phyloP scores from a whole-genome alignment of 2,797 vertebrate genomes.

The Rhyacichthys aspro region DNA sequence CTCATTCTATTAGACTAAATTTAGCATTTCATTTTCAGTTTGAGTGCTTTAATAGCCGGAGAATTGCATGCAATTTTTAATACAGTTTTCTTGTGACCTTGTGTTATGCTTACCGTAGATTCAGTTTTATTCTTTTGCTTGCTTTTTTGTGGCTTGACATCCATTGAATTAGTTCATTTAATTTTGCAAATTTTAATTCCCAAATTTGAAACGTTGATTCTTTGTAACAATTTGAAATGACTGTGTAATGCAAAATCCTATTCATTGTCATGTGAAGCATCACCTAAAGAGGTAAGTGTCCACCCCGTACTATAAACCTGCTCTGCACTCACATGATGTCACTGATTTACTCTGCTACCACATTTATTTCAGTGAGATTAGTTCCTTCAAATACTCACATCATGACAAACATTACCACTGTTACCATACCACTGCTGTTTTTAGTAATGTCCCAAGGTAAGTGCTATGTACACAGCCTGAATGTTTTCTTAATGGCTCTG shows the following conservation, averaged over 20 bases:
- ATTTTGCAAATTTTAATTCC: constrained; percentile 1
- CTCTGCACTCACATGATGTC: constrained; percentile 2
- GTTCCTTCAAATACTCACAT: background rate
- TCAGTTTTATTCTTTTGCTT: constrained; percentile 35
- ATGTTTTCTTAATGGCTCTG: constrained; percentile 14
- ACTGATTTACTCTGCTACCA: constrained; percentile 10
- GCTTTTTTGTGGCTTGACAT: constrained; percentile 36
- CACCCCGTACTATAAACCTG: constrained; percentile 12
- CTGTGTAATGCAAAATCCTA: constrained; percentile 42
- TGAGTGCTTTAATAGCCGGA: constrained; percentile 20
- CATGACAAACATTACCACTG: constrained; percentile 9
- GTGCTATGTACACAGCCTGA: constrained; percentile 50
- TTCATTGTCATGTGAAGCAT: constrained; percentile 54
- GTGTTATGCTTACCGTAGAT: constrained; percentile 23
- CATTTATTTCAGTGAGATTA: background rate
- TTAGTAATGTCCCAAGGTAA: constrained; percentile 68
- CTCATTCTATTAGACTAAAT: constrained; percentile 31
- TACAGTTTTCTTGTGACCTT: constrained; percentile 19
- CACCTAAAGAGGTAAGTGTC: constrained; percentile 70
- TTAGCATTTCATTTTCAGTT: constrained; percentile 29
- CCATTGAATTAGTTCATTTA: constrained; percentile 16
- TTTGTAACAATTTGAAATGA: constrained; percentile 14
- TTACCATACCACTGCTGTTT: constrained; percentile 16
- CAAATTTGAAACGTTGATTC: constrained; percentile 13
- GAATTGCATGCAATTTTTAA: background rate